These are phyloP conservation scores for Drosophila dunni DNA, from an alignment of 1,140 invertebrate genomes.

Conservation along the genomic window DNA sequence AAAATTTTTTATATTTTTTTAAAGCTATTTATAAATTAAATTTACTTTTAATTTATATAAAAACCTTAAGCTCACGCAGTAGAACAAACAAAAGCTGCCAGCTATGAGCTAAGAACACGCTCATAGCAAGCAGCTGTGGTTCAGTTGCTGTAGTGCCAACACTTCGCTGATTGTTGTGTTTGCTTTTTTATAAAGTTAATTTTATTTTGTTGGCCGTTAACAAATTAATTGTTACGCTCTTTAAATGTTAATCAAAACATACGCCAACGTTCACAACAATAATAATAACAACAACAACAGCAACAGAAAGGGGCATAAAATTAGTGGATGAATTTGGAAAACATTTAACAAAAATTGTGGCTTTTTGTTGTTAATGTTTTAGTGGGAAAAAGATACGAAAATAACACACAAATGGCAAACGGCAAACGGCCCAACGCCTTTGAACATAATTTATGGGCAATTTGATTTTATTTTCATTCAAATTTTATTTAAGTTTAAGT, in stretches of 20 bases:
- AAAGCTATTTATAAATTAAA: too few species aligned
- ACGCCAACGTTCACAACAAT: conserved; percentile 36
- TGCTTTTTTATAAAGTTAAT: conserved; percentile 20
- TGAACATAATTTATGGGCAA: conserved; percentile 80
- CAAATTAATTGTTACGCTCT: conserved; percentile 80
- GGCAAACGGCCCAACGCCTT: conserved; percentile 64
- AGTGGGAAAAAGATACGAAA: conserved; percentile 14
- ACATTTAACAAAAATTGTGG: conserved; percentile 25
- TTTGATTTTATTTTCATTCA: conserved; percentile 80
- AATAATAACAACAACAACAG: conserved; percentile 26
- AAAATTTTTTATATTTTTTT: too few species aligned
- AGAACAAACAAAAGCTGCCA: conserved; percentile 1
- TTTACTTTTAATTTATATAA: too few species aligned
- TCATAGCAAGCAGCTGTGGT: conserved; percentile 18
- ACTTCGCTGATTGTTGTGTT: conserved; percentile 8
- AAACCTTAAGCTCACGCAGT: too few species aligned
- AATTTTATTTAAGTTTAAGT: conserved; percentile 67
- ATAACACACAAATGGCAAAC: conserved; percentile 25
- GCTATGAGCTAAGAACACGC: conserved; percentile 4
- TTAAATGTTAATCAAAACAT: conserved; percentile 81
- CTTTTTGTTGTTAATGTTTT: conserved; percentile 6
- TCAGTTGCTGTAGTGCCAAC: background rate
- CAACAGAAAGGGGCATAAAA: conserved; percentile 41
- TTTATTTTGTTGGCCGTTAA: conserved; percentile 48
- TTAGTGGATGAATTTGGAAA: conserved; percentile 36